Evolutionary conservation across 2,113 vertebrate species (phyloP).

Genomic region (Mustela lutreola): DNA sequence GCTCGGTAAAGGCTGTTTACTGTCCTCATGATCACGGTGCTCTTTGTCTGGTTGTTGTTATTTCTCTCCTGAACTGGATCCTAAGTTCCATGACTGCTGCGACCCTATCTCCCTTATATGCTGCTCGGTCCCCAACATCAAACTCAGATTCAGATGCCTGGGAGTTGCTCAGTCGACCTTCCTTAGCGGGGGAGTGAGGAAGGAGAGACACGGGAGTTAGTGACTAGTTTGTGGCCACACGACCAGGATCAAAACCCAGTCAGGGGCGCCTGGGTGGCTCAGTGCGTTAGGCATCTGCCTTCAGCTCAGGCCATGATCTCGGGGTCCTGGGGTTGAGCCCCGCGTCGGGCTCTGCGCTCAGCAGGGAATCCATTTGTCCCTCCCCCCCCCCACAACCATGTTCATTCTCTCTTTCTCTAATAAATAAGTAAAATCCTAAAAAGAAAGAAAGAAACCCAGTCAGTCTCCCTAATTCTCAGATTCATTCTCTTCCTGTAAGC

Average conservation of each 20-base stretch:
- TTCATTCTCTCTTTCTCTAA: not conserved
- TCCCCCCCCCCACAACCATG: not conserved
- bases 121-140: not conserved
- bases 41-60: not conserved
- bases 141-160: not conserved
- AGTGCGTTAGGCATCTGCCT: not conserved
- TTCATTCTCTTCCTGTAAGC: rapidly evolving
- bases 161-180: not conserved
- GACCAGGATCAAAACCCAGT: not conserved
- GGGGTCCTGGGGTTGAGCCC: not conserved
- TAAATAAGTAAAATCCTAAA: not conserved
- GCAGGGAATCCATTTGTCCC: not conserved
- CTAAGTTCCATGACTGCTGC: not conserved
- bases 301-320: not conserved
- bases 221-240: not conserved
- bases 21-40: not conserved
- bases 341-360: not conserved
- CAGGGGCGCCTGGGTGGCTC: not conserved
- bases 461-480: not conserved
- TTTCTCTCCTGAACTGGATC: not conserved
- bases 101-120: not conserved
- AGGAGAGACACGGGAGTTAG: not conserved
- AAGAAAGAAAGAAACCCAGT: no score
- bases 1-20: not conserved
- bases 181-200: not conserved